Evolutionary conservation across 1,140 invertebrate genomes (phyloP), one percentile per base, ranked within the genome.

Genomic region (Drosophila nikananu): DNA sequence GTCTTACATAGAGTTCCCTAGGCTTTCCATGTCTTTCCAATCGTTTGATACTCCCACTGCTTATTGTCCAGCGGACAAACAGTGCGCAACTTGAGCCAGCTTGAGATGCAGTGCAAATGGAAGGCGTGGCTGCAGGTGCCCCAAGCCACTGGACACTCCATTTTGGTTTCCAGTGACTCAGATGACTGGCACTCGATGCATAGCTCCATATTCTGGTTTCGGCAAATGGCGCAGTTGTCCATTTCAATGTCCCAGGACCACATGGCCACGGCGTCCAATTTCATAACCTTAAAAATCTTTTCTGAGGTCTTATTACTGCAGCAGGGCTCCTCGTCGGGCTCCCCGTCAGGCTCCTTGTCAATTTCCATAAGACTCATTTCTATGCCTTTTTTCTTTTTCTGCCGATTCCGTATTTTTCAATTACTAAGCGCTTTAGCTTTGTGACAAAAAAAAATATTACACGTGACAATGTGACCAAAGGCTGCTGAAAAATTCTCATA

Each of bases 171-270:
- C 39, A 97, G 98, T 3, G 98, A 98, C 93, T 99, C 99, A 95
- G 99, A 99, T 3, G 99, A 99, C 93, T 99, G 99, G 93, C 99
- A 99, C 95, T 99, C 99, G 86, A 99, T 99, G 93, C 99, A 99
- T 1, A 99, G 94, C 94, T 99, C 99, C 99, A 99, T 99, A 81
- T 99, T 99, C 93, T 99, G 99, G 95, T 99, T 99, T 51, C 99
- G 96, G 92, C 99, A 99, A 94, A 99, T 99, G 78, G 99, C 99
- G 95, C 99, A 99, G 92, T 99, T 99, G 93, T 99, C 99, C 15
- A 99, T 99, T n/a, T 99, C 98, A 94, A 99, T 99, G 94, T 99
- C 97, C 98, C 98, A 99, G 52, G 98, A 98, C 99, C 99, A 99
- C 7, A 99, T 93, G 25, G 98, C 98, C 3, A 99, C 98, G 66